Evolutionary conservation across 2,113 vertebrate species (phyloP), one percentile per base, ranked within the genome.

Genomic region (Rhodinocichla rosea): DNA sequence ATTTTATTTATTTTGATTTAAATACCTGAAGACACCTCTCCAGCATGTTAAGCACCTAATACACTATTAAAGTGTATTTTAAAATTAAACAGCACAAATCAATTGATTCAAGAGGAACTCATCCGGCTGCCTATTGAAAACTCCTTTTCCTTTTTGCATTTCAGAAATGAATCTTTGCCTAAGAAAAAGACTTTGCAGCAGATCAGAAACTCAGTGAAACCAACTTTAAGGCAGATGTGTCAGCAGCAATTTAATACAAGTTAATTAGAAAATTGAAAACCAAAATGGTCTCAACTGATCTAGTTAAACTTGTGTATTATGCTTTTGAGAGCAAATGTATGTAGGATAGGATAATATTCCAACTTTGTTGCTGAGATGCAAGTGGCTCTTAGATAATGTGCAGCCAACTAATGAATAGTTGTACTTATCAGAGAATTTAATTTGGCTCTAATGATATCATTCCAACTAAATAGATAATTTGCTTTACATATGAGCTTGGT

Each of bases 381-480:
- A 84, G 83, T 64, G n/a, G 55, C 50, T 97, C 95, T 96, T 85
- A 95, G 67, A 74, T 82, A 92, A 95, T 39, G 45, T 82, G 60
- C 90, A 96, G 57, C 60, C 50, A 80, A 30, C 79, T 94, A 96
- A 92, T 91, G 94, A 97, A 95, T 90, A 94, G 91, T 45, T 69
- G 90, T 90, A 92, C 93, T 97, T 97, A 95, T 95, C 92, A 95
- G 87, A 96, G 90, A 96, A 96, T 90, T 97, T 97, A 92, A 96
- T 96, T 97, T 94, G 87, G 71, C 60, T 91, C 83, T 90, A 97
- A 95, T 60, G 73, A 75, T 84, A 92, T 50, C 28, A 86, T 96
- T 96, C 92, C 90, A 96, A 97, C 97, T 96, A 98, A 97, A 94
- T 13, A 97, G 97, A 96, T 97, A 97, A 97, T 98, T 97, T 97